Evolutionary conservation across 2,113 vertebrate species (phyloP).

Genomic region (Carassius gibelio): DNA sequence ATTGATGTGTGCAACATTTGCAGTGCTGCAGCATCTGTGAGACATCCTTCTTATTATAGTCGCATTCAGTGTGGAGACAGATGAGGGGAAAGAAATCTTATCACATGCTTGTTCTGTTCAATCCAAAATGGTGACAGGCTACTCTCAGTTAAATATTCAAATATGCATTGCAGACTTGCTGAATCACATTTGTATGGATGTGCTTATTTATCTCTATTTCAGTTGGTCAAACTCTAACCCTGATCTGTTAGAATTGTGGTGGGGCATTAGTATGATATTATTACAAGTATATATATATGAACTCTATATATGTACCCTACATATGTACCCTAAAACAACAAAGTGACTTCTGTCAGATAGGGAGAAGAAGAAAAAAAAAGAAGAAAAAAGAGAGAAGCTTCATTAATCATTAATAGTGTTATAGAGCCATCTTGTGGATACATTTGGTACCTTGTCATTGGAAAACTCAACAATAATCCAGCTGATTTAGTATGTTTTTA

Average conservation of each 20-base stretch:
- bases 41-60: not conserved
- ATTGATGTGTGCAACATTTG: not conserved
- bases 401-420: not conserved
- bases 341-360: not conserved
- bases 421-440: constrained; percentile 33
- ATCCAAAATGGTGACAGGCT: not conserved
- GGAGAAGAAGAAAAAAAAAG: not conserved
- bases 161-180: not conserved
- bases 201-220: not conserved
- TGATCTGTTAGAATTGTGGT: not conserved
- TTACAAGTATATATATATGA: not conserved
- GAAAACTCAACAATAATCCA: not conserved
- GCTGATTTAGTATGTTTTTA: not conserved
- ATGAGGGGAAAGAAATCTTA: not conserved
- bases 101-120: not conserved
- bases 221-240: not conserved
- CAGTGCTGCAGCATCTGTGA: not conserved
- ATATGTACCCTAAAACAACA: not conserved
- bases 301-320: too few species aligned
- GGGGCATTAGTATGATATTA: not conserved
- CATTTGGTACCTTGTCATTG: not conserved
- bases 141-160: not conserved
- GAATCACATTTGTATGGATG: not conserved
- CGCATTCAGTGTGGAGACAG: not conserved
- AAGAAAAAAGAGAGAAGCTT: not conserved